These are phyloP conservation scores for Cherax quadricarinatus DNA, from an alignment of 1,140 invertebrate genomes.

Conservation along the genomic window DNA sequence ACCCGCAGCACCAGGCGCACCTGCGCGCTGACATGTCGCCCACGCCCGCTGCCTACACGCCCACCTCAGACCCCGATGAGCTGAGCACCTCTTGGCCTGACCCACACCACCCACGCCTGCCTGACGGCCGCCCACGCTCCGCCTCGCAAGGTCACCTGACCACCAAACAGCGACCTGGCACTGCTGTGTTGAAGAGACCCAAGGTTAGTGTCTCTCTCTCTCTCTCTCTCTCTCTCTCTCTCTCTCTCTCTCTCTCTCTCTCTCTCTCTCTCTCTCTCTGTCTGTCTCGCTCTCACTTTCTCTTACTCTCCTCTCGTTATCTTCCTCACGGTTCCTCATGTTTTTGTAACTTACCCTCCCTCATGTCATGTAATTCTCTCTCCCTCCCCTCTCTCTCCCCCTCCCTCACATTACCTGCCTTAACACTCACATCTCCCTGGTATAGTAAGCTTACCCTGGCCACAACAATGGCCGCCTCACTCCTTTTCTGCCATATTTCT, in stretches of 20 bases:
- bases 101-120: constrained; percentile 11
- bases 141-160: constrained; percentile 22
- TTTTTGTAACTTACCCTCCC: neutral
- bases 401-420: too few relatives aligned
- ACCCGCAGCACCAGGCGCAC: constrained; percentile 12
- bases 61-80: constrained; percentile 53
- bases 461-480: neutral
- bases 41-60: constrained; percentile 30
- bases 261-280: too few relatives aligned
- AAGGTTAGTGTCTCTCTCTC: constrained; percentile 44
- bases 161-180: constrained; percentile 53
- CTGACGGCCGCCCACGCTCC: constrained; percentile 24
- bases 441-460: too few relatives aligned
- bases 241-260: neutral
- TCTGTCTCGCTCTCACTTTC: too few relatives aligned
- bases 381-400: too few relatives aligned
- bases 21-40: constrained; percentile 36
- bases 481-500: neutral
- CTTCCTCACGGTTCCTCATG: neutral
- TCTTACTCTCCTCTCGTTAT: too few relatives aligned
- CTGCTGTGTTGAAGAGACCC: constrained; percentile 69
- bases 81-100: constrained; percentile 59
- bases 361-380: too few relatives aligned
- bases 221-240: neutral
- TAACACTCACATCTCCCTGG: too few relatives aligned